A percentile compares a stretch with the other conserved stretches of the same genome.
These are phyloP conservation scores for Neotoxoptera formosana DNA, from an alignment of 1,140 invertebrate species.

Conservation along the genomic window DNA sequence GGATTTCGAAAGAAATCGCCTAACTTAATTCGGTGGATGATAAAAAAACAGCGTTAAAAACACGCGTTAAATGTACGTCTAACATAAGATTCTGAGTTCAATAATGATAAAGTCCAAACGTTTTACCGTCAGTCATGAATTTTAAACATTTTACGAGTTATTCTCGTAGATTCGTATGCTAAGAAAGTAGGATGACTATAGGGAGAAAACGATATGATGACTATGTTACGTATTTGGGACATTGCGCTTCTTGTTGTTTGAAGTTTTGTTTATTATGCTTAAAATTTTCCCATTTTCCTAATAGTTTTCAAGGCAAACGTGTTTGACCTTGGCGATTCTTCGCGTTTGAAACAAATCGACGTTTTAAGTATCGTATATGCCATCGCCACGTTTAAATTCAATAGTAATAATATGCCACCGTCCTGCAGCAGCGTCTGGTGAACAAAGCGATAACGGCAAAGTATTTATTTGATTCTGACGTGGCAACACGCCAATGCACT, in stretches of 20 bases:
- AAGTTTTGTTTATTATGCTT: not conserved
- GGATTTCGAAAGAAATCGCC: not conserved
- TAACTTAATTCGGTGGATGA: not conserved
- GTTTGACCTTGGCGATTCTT: not conserved
- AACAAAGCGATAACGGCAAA: not conserved
- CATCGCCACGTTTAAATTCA: not conserved
- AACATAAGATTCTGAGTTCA: not conserved
- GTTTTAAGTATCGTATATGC: not conserved
- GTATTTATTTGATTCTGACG: not conserved
- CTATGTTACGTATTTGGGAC: not conserved
- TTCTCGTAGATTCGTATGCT: too few relatives aligned
- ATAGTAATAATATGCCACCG: not conserved
- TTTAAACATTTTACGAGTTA: too few relatives aligned
- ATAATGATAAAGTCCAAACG: not conserved
- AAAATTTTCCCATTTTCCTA: not conserved
- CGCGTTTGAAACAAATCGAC: not conserved
- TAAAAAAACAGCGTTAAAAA: not conserved
- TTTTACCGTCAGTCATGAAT: not conserved
- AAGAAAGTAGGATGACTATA: too few relatives aligned
- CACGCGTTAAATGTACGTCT: not conserved
- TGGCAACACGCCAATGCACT: not conserved
- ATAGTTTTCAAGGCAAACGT: not conserved
- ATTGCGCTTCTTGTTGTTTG: not conserved
- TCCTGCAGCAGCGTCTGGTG: not conserved
- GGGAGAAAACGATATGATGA: not conserved